Percentiles rank a stretch among this genome's conserved stretches.
phyloP scores from a whole-genome alignment of 1,140 invertebrate species.

The Anastrepha obliqua region DNA sequence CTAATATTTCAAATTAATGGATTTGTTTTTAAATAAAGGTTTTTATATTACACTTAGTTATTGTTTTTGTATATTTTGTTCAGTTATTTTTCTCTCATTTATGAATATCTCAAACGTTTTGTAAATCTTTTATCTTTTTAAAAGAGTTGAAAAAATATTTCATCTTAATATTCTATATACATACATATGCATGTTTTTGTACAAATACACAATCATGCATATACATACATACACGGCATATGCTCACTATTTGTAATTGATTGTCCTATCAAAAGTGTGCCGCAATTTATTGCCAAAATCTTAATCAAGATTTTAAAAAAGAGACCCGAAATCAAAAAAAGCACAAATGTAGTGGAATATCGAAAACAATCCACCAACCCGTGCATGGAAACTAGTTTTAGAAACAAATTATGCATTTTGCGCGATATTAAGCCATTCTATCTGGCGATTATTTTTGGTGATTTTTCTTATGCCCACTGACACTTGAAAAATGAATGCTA shows the following conservation, averaged over 20 bases:
- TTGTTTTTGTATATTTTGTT: too few relatives aligned
- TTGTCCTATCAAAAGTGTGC: background rate
- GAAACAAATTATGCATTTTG: conserved; percentile 41
- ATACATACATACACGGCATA: background rate
- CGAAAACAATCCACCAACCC: background rate
- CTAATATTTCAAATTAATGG: too few relatives aligned
- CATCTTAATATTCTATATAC: too few relatives aligned
- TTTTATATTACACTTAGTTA: too few relatives aligned
- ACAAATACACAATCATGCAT: background rate
- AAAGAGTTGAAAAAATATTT: background rate
- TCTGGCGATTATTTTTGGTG: background rate
- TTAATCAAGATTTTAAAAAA: conserved; percentile 5
- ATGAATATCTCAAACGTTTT: too few relatives aligned
- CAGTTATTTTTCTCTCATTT: too few relatives aligned
- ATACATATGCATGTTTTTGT: too few relatives aligned
- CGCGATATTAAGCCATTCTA: conserved; percentile 3
- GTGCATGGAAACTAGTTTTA: conserved; percentile 9
- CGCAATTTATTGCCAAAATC: background rate
- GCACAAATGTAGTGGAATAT: background rate
- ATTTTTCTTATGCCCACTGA: background rate
- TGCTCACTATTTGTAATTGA: background rate
- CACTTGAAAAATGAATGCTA: background rate
- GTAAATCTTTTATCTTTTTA: background rate
- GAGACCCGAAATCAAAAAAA: background rate
- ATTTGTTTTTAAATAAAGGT: too few relatives aligned